Evolutionary conservation across 2,888 invertebrate species (phyloP), one percentile per base, ranked within the genome.

Genomic region (Sinhomidia bicolor): DNA sequence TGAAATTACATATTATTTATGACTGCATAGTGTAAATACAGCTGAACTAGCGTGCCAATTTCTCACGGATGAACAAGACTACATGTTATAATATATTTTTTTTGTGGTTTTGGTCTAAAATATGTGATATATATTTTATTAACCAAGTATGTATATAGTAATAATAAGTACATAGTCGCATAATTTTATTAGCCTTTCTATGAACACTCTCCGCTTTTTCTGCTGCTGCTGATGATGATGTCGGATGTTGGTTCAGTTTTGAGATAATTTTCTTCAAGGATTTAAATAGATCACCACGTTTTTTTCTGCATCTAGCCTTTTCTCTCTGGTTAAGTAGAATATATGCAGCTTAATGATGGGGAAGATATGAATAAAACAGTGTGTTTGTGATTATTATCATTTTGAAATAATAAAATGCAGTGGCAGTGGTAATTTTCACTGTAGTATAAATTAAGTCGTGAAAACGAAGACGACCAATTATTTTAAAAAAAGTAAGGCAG

Each of bases 361-460:
- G 44, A 80, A 41, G 80, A 80, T 41, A n/a, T 41, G 44, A 80
- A 26, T 32, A 62, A n/a, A 23, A 44, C 29, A 51, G 23, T 41
- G 4, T 26, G 23, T 29, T 14, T 17, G 78, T 29, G 7, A 71
- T 71, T 7, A 79, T 51, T 17, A 76, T 76, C 20, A 51, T 76
- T 51, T 9, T 17, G 51, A 23, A 29, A 23, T 41, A 41, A 60
- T 60, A 20, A 80, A 54, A 57, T n/a, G 44, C 26, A 14, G 44
- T 10, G 14, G n/a, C 44, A 47, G 3, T 12, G 26, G 12, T 36
- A 71, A 60, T 79, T 36, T 79, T 60, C 32, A 29, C 23, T 41
- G 14, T 74, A 20, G 62, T 29, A 65, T 79, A 41, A 85, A 65
- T 85, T 62, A 85, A 79, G 85, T 85, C 79, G 80, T 80, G 86